Evolutionary conservation across 2,113 vertebrate genomes (phyloP).

Genomic region (Cromileptes altivelis): DNA sequence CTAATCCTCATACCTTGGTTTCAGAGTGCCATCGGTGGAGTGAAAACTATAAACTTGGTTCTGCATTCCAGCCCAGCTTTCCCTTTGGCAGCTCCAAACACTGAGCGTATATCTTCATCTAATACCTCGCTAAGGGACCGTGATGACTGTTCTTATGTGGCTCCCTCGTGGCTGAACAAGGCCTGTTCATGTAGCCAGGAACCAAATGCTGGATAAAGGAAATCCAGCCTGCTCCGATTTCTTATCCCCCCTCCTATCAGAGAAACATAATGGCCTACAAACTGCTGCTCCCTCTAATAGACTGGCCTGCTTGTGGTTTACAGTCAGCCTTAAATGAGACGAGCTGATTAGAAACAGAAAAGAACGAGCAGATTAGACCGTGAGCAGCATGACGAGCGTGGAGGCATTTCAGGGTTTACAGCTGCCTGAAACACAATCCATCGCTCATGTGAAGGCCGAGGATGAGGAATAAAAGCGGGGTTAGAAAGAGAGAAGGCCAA

Average conservation of each 20-base stretch:
- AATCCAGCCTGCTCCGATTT: conserved; percentile 48
- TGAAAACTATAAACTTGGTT: conserved; percentile 7
- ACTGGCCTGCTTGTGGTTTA: conserved; percentile 58
- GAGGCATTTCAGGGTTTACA: conserved; percentile 68
- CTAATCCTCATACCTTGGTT: neutral
- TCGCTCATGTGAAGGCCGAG: conserved; percentile 51
- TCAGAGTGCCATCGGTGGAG: conserved; percentile 2
- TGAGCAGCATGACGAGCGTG: conserved; percentile 42
- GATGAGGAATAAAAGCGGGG: conserved; percentile 44
- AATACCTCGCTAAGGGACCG: conserved; percentile 11
- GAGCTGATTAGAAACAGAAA: conserved; percentile 76
- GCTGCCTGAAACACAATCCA: conserved; percentile 73
- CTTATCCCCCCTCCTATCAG: neutral
- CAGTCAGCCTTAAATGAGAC: conserved; percentile 63
- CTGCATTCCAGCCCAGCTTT: conserved; percentile 15
- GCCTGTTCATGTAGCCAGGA: conserved; percentile 10
- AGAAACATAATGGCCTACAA: conserved; percentile 53
- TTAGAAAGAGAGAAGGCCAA: conserved; percentile 27
- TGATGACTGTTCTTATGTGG: conserved; percentile 25
- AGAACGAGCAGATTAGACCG: conserved; percentile 50
- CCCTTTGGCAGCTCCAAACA: neutral
- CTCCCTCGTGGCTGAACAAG: conserved; percentile 25
- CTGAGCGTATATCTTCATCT: neutral
- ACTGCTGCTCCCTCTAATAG: conserved; percentile 40
- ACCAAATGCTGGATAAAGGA: conserved; percentile 42